Percentiles rank a stretch among this genome's conserved stretches.
Evolutionary conservation across 2,888 invertebrate species (phyloP).

Genomic region (Priocnemis perturbator): DNA sequence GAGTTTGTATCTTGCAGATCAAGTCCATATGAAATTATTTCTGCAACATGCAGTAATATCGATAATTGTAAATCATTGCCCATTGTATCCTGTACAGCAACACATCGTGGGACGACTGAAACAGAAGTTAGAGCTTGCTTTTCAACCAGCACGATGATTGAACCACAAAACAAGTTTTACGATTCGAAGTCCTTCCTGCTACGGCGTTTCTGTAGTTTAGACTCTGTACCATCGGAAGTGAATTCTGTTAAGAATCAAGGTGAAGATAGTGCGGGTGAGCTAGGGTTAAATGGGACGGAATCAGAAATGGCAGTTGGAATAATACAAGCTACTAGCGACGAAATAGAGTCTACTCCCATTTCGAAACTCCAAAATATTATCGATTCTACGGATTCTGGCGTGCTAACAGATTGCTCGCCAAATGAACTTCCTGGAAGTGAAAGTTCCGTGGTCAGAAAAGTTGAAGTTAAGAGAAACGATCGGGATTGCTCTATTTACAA

Average conservation of each 20-base stretch:
- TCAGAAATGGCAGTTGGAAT: no score
- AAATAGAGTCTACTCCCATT: no score
- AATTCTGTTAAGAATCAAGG: no score
- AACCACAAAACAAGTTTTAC: conserved; percentile 5
- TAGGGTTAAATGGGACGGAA: no score
- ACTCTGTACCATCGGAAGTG: not conserved
- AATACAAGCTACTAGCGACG: no score
- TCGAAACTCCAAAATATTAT: no score
- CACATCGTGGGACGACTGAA: not conserved
- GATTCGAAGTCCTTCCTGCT: conserved; percentile 19
- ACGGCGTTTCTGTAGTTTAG: conserved; percentile 10
- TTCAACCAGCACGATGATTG: not conserved
- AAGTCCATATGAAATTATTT: no score
- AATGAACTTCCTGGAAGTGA: conserved; percentile 15
- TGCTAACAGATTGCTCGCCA: conserved; percentile 46
- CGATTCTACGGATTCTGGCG: conserved; percentile 56
- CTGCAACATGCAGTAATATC: not conserved
- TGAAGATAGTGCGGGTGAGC: no score
- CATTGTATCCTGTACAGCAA: not conserved
- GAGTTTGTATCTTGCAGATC: no score
- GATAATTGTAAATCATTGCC: conserved; percentile 12
- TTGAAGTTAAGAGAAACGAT: not conserved
- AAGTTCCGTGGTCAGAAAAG: not conserved
- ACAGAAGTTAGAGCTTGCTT: not conserved
- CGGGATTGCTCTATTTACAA: not conserved